Percentiles rank a stretch among this genome's conserved stretches.
phyloP scores from a whole-genome alignment of 2,888 invertebrate genomes.

The Chironomus tentans region DNA sequence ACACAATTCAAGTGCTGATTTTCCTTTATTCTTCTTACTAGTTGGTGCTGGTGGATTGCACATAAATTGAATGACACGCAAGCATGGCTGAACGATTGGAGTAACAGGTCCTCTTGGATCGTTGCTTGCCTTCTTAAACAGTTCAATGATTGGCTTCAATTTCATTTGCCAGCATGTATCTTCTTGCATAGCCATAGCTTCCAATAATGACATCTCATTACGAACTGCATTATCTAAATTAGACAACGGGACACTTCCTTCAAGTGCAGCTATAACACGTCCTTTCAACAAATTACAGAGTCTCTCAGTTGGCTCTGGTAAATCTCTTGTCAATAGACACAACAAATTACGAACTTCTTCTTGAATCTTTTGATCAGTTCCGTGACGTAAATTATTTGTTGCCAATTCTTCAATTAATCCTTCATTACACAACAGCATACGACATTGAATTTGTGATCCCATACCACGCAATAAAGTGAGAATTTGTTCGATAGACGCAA shows the following conservation, averaged over 20 bases:
- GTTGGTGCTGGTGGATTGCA: constrained; percentile 57
- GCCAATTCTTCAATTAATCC: constrained; percentile 84
- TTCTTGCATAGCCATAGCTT: constrained; percentile 80
- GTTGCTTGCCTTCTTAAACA: constrained; percentile 72
- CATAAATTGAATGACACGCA: constrained; percentile 79
- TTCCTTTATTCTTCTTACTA: constrained; percentile 49
- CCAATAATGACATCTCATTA: constrained; percentile 80
- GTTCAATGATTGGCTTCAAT: constrained; percentile 74
- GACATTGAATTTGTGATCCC: constrained; percentile 67
- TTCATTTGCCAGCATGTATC: constrained; percentile 94
- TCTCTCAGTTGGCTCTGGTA: constrained; percentile 69
- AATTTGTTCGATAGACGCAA: constrained; percentile 89
- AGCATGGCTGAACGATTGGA: constrained; percentile 83
- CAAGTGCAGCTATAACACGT: constrained; percentile 70
- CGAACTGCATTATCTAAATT: constrained; percentile 69
- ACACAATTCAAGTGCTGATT: constrained; percentile 46
- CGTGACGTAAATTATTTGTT: constrained; percentile 80
- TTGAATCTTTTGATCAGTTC: constrained; percentile 67
- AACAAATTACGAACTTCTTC: constrained; percentile 82
- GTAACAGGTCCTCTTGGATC: constrained; percentile 76
- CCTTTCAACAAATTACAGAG: constrained; percentile 74
- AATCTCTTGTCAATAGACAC: constrained; percentile 82
- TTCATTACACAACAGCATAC: constrained; percentile 67
- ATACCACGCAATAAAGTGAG: constrained; percentile 81
- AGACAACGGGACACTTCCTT: constrained; percentile 64